A percentile compares a stretch with the other conserved stretches of the same genome.
Evolutionary conservation across 2,797 vertebrate genomes (phyloP).

Genomic region (Bradypodion ventrale): DNA sequence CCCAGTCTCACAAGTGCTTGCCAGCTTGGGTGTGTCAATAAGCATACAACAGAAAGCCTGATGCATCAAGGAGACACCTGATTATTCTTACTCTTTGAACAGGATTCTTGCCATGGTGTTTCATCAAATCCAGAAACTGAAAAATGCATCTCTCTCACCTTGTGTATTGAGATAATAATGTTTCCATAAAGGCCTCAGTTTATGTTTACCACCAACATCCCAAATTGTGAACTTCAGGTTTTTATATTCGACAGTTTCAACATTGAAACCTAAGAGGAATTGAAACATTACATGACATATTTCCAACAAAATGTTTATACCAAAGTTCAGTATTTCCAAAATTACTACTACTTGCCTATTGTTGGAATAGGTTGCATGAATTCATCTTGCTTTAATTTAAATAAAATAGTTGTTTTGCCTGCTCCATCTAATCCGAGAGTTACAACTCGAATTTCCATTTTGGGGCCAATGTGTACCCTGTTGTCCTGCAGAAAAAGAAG

Average conservation of each 20-base stretch:
- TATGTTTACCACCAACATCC: conserved; percentile 98
- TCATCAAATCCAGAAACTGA: conserved; percentile 30
- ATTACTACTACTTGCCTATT: conserved; percentile 82
- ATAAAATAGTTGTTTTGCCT: conserved; percentile 98
- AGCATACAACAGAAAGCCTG: no score
- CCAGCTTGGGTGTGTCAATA: no score
- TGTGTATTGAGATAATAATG: conserved; percentile 99
- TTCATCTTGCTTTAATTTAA: conserved; percentile 97
- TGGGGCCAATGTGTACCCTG: conserved; percentile 97
- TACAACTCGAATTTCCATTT: conserved; percentile 99
- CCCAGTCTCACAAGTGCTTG: no score
- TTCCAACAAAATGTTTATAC: conserved; percentile 40
- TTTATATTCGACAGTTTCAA: conserved; percentile 99
- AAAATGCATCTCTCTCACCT: conserved; percentile 78
- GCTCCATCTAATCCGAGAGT: conserved; percentile 95
- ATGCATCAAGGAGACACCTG: no score
- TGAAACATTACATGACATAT: conserved; percentile 45
- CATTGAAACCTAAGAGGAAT: conserved; percentile 88
- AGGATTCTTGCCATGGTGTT: not conserved
- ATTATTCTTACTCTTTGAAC: no score
- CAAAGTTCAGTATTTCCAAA: conserved; percentile 23
- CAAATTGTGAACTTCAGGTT: conserved; percentile 99
- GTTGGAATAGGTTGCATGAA: conserved; percentile 99
- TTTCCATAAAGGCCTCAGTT: conserved; percentile 97
- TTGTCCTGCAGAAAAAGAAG: conserved; percentile 86